Evolutionary conservation across 2,888 invertebrate species (phyloP), one percentile per base, ranked within the genome.

Genomic region (Thalpophila matura): DNA sequence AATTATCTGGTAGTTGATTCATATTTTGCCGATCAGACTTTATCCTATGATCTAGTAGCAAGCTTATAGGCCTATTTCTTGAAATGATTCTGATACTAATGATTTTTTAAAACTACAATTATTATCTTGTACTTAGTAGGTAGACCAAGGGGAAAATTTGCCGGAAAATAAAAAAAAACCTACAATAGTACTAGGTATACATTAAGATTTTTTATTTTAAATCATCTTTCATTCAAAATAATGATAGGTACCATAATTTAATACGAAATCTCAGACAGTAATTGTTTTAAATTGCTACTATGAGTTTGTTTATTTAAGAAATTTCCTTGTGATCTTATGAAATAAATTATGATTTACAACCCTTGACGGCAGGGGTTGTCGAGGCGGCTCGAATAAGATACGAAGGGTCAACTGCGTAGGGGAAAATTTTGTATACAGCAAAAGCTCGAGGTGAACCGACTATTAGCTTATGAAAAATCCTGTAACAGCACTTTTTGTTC

Each of bases 311-410:
- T 80, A 68, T 64, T 68, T 60, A 77, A 68, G 61, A 69, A 73
- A 70, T 60, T 63, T 69, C 59, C 58, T 68, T 65, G 79, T 82
- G 79, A 79, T 79, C 80, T 80, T 81, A 76, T 81, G 79, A 83
- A 83, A 86, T 85, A 85, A 86, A 89, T 90, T 89, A 87, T 87
- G 87, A 89, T 91, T 88, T 89, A 83, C 83, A 83, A 82, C 81
- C 86, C 82, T 80, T 76, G 75, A 70, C 75, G 79, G 68, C 56
- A 77, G 81, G 82, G 82, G 77, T 70, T 57, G 74, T 67, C 66
- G 83, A 80, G 77, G 80, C 84, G 74, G 77, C 77, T 83, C 83
- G 84, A 87, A 86, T 87, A 86, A 87, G 88, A 83, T 81, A 78
- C 82, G 85, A 83, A 85, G 87, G 90, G 89, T 90, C 89, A 89